Conservation (phyloP, 2,888 invertebrate genomes). For the Mythimna impura region DNA sequence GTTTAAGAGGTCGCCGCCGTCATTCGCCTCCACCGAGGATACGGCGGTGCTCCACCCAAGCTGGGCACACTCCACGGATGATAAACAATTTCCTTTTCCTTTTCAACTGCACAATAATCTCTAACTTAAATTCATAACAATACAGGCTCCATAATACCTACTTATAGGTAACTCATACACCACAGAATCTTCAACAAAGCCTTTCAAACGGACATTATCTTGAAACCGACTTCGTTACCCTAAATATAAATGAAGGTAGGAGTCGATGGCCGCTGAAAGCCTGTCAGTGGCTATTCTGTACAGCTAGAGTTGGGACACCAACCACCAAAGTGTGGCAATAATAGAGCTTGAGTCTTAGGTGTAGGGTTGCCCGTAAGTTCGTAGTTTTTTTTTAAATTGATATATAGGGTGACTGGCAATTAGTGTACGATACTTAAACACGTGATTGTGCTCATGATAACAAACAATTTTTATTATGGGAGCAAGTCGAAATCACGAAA, state of each 20-base stretch:
- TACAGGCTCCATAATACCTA: not conserved
- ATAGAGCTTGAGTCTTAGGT: not conserved
- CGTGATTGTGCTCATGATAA: too few relatives aligned
- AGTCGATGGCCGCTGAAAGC: conserved; percentile 26
- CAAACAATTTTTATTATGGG: too few relatives aligned
- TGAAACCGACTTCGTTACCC: conserved; percentile 15
- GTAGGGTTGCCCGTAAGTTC: not conserved
- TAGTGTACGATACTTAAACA: too few relatives aligned
- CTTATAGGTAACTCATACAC: not conserved
- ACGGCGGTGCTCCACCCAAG: too few relatives aligned
- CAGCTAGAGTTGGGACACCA: conserved; percentile 2
- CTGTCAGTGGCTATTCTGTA: conserved; percentile 44
- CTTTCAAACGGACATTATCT: conserved; percentile 3
- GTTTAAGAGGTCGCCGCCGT: too few relatives aligned
- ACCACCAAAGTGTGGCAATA: not conserved
- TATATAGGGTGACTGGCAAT: too few relatives aligned
- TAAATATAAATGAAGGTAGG: conserved; percentile 40
- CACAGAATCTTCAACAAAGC: conserved; percentile 7
- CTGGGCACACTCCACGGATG: too few relatives aligned
- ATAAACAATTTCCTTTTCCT: not conserved
- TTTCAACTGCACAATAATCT: not conserved
- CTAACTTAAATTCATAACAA: not conserved
- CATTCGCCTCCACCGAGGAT: too few relatives aligned
- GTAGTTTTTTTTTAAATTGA: not conserved
- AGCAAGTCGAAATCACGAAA: too few relatives aligned